phyloP scores from a whole-genome alignment of 2,797 vertebrate species.

The Taeniopygia guttata region DNA sequence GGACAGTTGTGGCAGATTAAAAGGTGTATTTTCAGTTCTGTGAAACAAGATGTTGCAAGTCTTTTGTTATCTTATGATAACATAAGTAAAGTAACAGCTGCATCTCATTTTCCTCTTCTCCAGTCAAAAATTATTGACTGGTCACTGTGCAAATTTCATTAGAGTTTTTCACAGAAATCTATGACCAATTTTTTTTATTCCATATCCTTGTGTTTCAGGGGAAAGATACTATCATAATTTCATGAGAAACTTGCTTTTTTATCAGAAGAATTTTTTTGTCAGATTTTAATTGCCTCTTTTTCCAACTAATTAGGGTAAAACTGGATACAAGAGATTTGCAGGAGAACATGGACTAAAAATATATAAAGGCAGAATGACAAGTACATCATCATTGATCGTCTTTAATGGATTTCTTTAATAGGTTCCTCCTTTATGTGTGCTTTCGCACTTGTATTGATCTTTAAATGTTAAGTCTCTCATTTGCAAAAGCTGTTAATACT shows the following conservation, averaged over 20 bases:
- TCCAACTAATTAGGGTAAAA: slow-evolving; percentile 4
- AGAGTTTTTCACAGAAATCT: not conserved
- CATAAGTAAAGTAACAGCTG: not conserved
- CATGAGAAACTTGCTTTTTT: not conserved
- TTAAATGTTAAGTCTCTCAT: not conserved
- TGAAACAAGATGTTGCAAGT: not conserved
- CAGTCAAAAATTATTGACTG: not conserved
- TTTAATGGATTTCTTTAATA: not conserved
- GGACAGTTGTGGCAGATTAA: not conserved
- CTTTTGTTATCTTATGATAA: not conserved
- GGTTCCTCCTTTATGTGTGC: not conserved
- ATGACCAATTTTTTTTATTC: not conserved
- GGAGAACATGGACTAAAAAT: not conserved
- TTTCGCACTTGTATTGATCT: not conserved
- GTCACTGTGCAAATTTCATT: not conserved
- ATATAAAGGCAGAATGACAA: not conserved
- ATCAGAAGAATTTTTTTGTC: not conserved
- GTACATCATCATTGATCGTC: not conserved
- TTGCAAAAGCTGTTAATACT: not conserved
- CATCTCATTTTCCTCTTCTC: not conserved
- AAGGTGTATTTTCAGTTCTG: not conserved
- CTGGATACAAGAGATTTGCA: not conserved
- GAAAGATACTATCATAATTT: not conserved
- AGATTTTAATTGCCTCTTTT: not conserved
- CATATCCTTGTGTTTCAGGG: not conserved